These are phyloP conservation scores for Procapra przewalskii DNA, from an alignment of 2,113 vertebrate species.

Conservation along the genomic window DNA sequence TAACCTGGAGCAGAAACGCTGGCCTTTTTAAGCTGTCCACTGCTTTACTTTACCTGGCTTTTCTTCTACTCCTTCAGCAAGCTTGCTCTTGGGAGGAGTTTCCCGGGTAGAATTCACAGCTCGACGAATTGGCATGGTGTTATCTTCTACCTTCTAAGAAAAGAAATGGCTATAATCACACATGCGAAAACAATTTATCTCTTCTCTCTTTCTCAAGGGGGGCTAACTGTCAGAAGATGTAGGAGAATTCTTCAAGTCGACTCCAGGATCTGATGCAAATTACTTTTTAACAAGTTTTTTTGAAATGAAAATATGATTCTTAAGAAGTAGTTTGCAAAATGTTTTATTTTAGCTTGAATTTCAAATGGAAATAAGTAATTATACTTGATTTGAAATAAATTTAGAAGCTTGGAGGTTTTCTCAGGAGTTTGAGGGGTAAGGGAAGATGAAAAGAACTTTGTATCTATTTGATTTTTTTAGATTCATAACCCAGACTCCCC, in stretches of 20 bases:
- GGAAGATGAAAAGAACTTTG: conserved; percentile 61
- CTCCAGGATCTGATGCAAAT: conserved; percentile 63
- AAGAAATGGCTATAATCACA: conserved; percentile 59
- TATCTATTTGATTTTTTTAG: conserved; percentile 28
- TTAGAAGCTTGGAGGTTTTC: conserved; percentile 52
- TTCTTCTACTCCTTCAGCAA: conserved; percentile 85
- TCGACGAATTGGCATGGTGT: conserved; percentile 94
- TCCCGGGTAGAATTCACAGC: conserved; percentile 89
- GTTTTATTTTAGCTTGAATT: conserved; percentile 46
- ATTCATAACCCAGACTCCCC: conserved; percentile 56
- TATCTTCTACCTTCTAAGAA: conserved; percentile 80
- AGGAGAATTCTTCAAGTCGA: conserved; percentile 64
- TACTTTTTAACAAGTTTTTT: conserved; percentile 59
- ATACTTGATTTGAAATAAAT: conserved; percentile 59
- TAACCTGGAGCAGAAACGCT: background rate
- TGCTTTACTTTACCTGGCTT: conserved; percentile 78
- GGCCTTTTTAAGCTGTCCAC: background rate
- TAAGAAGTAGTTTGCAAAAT: conserved; percentile 29
- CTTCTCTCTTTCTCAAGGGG: conserved; percentile 42
- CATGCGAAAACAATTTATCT: background rate
- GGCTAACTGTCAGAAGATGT: conserved; percentile 66
- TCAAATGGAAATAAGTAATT: conserved; percentile 29
- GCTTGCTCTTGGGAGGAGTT: conserved; percentile 87
- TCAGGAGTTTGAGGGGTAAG: conserved; percentile 55
- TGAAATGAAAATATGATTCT: conserved; percentile 32